Percentiles rank a stretch among this genome's conserved stretches.
These are phyloP conservation scores for Eolophus roseicapilla DNA, from an alignment of 2,113 vertebrate species.

Conservation along the genomic window DNA sequence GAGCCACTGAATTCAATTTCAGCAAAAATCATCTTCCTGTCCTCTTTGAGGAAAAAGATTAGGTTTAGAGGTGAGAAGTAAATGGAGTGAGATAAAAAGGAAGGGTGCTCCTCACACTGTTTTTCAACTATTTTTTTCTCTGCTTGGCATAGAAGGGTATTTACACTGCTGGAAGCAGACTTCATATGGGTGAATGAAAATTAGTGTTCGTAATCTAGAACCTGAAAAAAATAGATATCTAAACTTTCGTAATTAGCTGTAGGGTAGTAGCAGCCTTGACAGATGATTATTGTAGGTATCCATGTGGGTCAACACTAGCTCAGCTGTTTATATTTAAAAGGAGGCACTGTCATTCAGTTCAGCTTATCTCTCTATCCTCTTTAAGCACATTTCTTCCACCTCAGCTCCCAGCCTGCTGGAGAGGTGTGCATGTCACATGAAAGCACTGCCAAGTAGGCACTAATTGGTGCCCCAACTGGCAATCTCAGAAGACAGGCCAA, in stretches of 20 bases:
- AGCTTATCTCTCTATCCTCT: neutral
- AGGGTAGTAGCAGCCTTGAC: neutral
- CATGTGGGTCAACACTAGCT: neutral
- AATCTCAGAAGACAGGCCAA: neutral
- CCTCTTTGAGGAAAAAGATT: neutral
- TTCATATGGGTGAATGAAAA: neutral
- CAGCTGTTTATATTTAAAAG: neutral
- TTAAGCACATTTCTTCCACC: neutral
- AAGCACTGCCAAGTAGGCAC: neutral
- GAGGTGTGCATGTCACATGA: neutral
- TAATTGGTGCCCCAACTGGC: neutral
- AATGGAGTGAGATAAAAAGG: neutral
- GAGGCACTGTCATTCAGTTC: neutral
- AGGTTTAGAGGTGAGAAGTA: neutral
- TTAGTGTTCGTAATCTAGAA: neutral
- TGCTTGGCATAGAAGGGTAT: neutral
- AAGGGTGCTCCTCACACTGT: neutral
- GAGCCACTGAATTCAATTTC: constrained; percentile 24
- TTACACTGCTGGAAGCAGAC: neutral
- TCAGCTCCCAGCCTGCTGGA: neutral
- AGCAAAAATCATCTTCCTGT: constrained; percentile 23
- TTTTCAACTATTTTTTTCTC: neutral
- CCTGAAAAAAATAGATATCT: neutral
- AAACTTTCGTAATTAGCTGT: neutral
- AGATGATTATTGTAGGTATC: neutral